Evolutionary conservation across 2,888 invertebrate species (phyloP), one percentile per base, ranked within the genome.

Genomic region (Nomada ruficornis): DNA sequence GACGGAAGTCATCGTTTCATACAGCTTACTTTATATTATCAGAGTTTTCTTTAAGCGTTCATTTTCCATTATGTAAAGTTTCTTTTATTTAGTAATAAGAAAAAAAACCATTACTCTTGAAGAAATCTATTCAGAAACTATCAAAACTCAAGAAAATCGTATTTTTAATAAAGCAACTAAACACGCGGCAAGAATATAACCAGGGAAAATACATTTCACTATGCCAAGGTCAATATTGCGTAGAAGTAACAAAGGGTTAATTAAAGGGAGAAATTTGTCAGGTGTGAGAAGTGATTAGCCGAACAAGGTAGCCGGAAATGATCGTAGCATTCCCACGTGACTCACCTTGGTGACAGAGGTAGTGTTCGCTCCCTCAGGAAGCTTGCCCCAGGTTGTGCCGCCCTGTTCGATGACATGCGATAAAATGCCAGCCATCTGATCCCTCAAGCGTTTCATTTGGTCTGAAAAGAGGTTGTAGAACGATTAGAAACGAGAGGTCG

Each of bases 261-360:
- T 20, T 1, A 47, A 54, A 26, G 44, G 36, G 67, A 52, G n/a
- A 29, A 71, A 77, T 60, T 62, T 44, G 29, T 59, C 29, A 29
- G 5, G 2, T 10, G 29, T 13, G 44, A 18, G 59, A 59, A 75
- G 18, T 60, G 70, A 76, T 80, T 70, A 77, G 20, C n/a, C 23
- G 60, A 60, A 65, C 57, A 26, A 69, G 18, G 18, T 2, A 77
- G 50, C 59, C 23, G 63, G 57, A 75, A 68, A 68, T 77, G 72
- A 80, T 59, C 63, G 44, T 72, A 78, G 73, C 69, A 71, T 36
- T 68, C 20, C 26, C 55, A 15, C n/a, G 69, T 60, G 70, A 84
- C 89, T 90, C 86, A 94, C 94, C 90, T 93, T 93, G 73, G 89
- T 91, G 26, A 91, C 91, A 23, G 93, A 94, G 20, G 93, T 94